These are phyloP conservation scores for Choloepus didactylus DNA, from an alignment of 2,797 vertebrate species.

Conservation along the genomic window DNA sequence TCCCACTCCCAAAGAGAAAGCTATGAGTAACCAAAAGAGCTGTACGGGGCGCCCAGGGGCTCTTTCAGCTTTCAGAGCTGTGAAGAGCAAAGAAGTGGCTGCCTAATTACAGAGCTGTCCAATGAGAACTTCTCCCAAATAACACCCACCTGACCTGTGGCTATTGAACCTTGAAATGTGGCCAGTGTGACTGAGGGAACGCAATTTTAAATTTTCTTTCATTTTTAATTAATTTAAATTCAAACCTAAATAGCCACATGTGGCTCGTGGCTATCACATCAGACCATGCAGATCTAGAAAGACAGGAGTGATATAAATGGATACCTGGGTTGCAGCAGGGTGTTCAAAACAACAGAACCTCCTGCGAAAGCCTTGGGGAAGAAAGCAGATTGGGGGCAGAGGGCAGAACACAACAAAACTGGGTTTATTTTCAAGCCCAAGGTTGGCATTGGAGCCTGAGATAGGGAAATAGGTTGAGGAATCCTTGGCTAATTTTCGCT, in stretches of 20 bases:
- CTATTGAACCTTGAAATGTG: neutral
- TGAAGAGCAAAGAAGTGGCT: neutral
- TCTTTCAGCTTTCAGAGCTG: neutral
- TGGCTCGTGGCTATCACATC: neutral
- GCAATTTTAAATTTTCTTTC: neutral
- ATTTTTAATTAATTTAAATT: neutral
- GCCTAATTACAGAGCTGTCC: neutral
- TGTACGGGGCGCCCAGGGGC: neutral
- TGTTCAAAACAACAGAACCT: neutral
- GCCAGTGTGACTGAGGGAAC: neutral
- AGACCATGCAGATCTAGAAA: neutral
- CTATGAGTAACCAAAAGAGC: conserved; percentile 16
- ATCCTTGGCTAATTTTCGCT: conserved; percentile 19
- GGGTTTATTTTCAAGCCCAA: neutral
- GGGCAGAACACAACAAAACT: neutral
- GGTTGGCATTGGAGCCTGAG: neutral
- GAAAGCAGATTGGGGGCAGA: neutral
- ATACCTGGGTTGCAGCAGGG: neutral
- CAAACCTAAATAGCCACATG: neutral
- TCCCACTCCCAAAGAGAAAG: conserved; percentile 42
- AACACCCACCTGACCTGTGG: neutral
- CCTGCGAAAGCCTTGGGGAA: neutral
- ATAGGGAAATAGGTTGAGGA: neutral
- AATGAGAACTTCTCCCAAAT: neutral
- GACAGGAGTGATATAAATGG: neutral